Percentiles rank a stretch among this genome's conserved stretches.
phyloP scores from a whole-genome alignment of 2,113 vertebrate species.

The Thamnophis sirtalis region DNA sequence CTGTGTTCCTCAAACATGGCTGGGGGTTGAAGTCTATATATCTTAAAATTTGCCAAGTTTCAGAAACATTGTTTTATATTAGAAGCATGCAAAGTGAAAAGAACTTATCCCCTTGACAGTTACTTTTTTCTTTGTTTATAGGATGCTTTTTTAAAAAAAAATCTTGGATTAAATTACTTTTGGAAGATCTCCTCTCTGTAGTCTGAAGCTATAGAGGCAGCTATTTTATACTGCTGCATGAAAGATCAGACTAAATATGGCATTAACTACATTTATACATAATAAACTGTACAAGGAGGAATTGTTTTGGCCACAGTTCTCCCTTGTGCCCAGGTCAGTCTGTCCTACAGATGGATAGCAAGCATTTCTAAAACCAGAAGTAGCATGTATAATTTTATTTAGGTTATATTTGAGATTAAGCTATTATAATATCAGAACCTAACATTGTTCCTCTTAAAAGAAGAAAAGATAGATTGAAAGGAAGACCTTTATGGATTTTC shows the following conservation, averaged over 20 bases:
- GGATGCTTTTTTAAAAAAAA: background rate
- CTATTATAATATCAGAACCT: background rate
- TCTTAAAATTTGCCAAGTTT: background rate
- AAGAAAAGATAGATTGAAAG: background rate
- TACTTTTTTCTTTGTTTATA: background rate
- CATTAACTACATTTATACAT: background rate
- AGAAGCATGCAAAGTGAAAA: background rate
- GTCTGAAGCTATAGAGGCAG: background rate
- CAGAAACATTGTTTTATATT: background rate
- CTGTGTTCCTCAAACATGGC: background rate
- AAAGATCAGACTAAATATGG: background rate
- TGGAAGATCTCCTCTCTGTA: background rate
- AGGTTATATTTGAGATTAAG: background rate
- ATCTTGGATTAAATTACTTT: background rate
- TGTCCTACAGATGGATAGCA: too few relatives aligned
- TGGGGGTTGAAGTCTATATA: background rate
- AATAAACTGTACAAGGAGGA: background rate
- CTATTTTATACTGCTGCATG: background rate
- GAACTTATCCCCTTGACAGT: background rate
- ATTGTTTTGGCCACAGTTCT: background rate
- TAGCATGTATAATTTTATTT: background rate
- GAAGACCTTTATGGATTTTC: background rate
- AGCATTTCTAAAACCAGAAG: background rate
- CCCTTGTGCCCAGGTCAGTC: too few relatives aligned
- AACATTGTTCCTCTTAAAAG: background rate